Percentiles rank a stretch among this genome's conserved stretches.
Evolutionary conservation across 2,888 invertebrate species (phyloP).

Genomic region (Drosophila mulleri): DNA sequence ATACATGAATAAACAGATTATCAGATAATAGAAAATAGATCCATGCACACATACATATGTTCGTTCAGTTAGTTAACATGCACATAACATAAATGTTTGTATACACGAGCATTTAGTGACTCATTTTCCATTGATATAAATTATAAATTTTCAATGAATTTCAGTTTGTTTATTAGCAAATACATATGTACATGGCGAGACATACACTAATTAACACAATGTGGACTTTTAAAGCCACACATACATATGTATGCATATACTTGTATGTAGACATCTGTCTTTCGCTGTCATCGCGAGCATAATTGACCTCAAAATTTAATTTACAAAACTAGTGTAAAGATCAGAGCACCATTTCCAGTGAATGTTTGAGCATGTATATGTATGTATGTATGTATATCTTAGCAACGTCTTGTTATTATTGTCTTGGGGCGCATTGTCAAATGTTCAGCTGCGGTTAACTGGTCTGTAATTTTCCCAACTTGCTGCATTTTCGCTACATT

Average conservation of each 20-base stretch:
- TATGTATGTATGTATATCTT: neutral
- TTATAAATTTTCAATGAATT: constrained; percentile 17
- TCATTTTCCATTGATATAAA: constrained; percentile 26
- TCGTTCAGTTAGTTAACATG: neutral
- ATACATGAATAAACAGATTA: neutral
- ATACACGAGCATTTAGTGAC: constrained; percentile 6
- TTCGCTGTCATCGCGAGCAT: neutral
- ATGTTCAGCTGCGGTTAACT: constrained; percentile 32
- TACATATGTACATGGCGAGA: constrained; percentile 1
- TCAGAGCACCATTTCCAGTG: constrained; percentile 14
- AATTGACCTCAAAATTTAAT: constrained; percentile 40
- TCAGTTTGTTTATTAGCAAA: constrained; percentile 5
- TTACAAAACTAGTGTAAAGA: constrained; percentile 17
- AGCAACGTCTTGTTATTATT: neutral
- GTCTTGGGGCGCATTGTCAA: constrained; percentile 10
- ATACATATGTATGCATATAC: neutral
- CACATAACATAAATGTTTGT: neutral
- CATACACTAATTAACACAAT: constrained; percentile 18
- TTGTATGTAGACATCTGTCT: neutral
- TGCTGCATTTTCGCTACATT: constrained; percentile 8
- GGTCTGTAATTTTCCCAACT: constrained; percentile 29
- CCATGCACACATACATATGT: neutral
- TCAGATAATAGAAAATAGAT: neutral
- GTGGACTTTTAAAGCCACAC: neutral
- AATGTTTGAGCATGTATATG: neutral